Conservation (phyloP, 64 coral and sea anemone genomes). For the Platygyra sinensis region DNA sequence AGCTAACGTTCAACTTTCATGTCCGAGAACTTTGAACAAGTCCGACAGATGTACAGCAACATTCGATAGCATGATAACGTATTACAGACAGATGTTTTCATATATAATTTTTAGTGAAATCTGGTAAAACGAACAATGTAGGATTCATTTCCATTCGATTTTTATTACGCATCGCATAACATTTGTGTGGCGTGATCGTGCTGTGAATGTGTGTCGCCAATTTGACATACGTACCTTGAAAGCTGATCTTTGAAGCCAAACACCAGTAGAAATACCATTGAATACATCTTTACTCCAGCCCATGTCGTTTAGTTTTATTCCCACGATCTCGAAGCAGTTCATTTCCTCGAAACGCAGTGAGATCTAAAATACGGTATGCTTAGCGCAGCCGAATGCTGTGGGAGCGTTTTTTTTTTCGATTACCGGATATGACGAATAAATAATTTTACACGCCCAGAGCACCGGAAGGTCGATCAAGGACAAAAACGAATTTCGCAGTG, state of each 20-base stretch:
- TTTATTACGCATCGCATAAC: not conserved
- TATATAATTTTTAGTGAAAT: too few species aligned
- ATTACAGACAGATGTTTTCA: too few species aligned
- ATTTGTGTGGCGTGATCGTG: not conserved
- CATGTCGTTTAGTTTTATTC: not conserved
- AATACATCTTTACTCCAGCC: not conserved
- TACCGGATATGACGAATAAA: not conserved
- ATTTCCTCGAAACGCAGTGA: not conserved
- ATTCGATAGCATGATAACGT: too few species aligned
- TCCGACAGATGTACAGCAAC: too few species aligned
- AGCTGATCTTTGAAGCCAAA: not conserved
- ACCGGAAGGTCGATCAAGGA: not conserved
- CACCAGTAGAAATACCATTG: not conserved
- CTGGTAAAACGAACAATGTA: too few species aligned
- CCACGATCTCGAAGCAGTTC: not conserved
- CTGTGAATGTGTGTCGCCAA: not conserved
- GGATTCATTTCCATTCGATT: too few species aligned
- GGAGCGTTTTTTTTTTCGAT: too few species aligned
- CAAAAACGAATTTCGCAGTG: too few species aligned
- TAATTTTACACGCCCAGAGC: not conserved
- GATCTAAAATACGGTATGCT: not conserved
- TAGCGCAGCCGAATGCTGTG: not conserved
- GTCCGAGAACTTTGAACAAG: too few species aligned
- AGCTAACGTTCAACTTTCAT: too few species aligned
- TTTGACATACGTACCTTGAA: not conserved